Percentiles rank a stretch among this genome's conserved stretches.
Evolutionary conservation across 1,140 invertebrate genomes (phyloP).

Genomic region (Drosophila athabasca): DNA sequence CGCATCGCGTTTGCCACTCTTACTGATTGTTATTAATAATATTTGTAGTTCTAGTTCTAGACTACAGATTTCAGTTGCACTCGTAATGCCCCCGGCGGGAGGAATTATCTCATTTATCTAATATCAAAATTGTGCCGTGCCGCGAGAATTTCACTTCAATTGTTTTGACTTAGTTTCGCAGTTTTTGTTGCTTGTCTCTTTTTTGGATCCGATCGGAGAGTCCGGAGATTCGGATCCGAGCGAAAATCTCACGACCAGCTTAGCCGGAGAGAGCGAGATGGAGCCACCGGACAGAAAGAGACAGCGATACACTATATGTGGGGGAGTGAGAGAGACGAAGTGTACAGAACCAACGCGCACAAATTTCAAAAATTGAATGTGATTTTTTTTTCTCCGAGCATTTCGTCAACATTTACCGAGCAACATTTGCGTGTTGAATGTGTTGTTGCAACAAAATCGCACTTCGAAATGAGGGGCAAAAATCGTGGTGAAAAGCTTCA

Average conservation of each 20-base stretch:
- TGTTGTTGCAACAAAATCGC: constrained; percentile 22
- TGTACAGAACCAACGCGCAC: constrained; percentile 56
- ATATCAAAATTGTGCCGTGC: constrained; percentile 28
- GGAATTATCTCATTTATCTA: constrained; percentile 52
- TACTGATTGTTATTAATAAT: constrained; percentile 26
- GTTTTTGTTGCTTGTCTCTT: constrained; percentile 17
- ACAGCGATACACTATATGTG: constrained; percentile 2
- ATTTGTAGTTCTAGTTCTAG: not conserved
- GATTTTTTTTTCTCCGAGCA: constrained; percentile 55
- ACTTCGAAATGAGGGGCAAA: constrained; percentile 8
- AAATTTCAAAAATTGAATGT: constrained; percentile 70
- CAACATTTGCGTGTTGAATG: not conserved
- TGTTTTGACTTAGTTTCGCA: constrained; percentile 41
- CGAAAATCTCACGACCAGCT: constrained; percentile 36
- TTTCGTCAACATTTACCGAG: constrained; percentile 13
- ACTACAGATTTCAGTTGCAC: constrained; percentile 1
- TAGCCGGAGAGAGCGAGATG: constrained; percentile 18
- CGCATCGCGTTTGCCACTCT: constrained; percentile 43
- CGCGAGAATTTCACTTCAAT: constrained; percentile 32
- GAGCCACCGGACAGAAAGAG: constrained; percentile 16
- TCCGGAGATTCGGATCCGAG: constrained; percentile 54
- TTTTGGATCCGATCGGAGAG: constrained; percentile 41
- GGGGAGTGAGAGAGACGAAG: constrained; percentile 58
- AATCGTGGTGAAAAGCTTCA: too few relatives aligned
- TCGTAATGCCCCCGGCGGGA: constrained; percentile 7